A percentile compares a stretch with the other conserved stretches of the same genome.
phyloP scores from a whole-genome alignment of 2,113 vertebrate genomes.

The Addax nasomaculatus region DNA sequence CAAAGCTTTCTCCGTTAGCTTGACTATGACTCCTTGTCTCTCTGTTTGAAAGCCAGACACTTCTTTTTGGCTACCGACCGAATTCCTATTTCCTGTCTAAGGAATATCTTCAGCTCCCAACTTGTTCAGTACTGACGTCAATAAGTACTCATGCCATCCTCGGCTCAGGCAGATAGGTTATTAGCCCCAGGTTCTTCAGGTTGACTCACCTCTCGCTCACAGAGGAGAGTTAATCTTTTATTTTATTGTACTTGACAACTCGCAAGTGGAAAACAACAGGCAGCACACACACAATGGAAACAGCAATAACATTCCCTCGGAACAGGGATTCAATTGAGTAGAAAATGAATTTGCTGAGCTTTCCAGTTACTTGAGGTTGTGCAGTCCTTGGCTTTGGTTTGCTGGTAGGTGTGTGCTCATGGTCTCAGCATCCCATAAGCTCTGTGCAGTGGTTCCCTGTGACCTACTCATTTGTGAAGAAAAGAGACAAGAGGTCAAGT shows the following conservation, averaged over 20 bases:
- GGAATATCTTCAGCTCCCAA: neutral
- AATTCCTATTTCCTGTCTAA: neutral
- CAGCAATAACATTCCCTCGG: neutral
- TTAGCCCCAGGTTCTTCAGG: neutral
- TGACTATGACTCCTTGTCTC: neutral
- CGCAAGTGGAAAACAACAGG: neutral
- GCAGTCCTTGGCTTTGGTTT: neutral
- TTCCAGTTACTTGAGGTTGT: neutral
- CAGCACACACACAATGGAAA: neutral
- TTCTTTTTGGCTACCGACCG: neutral
- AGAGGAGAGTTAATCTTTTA: neutral
- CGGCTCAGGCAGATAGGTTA: neutral
- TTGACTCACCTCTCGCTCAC: neutral
- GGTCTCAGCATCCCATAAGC: neutral
- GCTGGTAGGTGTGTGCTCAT: rapidly evolving
- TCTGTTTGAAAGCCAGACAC: neutral
- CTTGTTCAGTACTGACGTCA: neutral
- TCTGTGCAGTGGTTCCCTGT: neutral
- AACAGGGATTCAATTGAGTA: neutral
- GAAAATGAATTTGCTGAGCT: neutral
- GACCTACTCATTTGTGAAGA: neutral
- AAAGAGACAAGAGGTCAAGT: neutral
- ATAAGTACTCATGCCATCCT: neutral
- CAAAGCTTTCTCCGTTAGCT: neutral
- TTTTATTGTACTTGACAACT: neutral